Percentiles rank a stretch among this genome's conserved stretches.
phyloP scores from a whole-genome alignment of 2,888 invertebrate species.

The Mycalesis mineus region DNA sequence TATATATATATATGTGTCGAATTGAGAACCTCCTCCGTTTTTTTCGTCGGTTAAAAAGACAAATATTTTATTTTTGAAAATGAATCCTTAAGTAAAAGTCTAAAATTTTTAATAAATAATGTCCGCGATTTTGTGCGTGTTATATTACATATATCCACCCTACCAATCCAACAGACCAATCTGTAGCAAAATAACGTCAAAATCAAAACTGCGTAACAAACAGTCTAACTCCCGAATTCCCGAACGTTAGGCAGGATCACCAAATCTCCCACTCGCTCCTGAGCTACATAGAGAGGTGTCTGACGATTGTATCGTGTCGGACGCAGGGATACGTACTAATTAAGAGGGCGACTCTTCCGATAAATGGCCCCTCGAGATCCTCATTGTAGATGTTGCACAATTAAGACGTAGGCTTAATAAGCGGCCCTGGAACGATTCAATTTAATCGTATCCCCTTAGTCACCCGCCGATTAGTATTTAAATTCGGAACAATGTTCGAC shows the following conservation, averaged over 20 bases:
- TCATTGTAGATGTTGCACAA: constrained; percentile 50
- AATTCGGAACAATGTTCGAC: constrained; percentile 56
- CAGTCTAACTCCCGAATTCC: too few relatives aligned
- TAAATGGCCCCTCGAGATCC: constrained; percentile 40
- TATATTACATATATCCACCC: too few relatives aligned
- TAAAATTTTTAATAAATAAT: too few relatives aligned
- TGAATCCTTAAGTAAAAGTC: too few relatives aligned
- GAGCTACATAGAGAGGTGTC: constrained; percentile 55
- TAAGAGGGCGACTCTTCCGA: constrained; percentile 54
- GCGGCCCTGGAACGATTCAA: constrained; percentile 51
- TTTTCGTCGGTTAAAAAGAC: too few relatives aligned
- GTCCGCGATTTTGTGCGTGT: too few relatives aligned
- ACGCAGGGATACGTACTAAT: constrained; percentile 68
- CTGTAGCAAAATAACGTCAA: too few relatives aligned
- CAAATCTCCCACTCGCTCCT: neutral
- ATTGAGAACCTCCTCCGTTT: too few relatives aligned
- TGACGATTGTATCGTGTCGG: constrained; percentile 60
- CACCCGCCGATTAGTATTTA: constrained; percentile 59
- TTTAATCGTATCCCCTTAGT: constrained; percentile 55
- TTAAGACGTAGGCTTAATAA: constrained; percentile 60
- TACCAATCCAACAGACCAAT: too few relatives aligned
- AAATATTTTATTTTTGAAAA: too few relatives aligned
- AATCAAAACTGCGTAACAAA: too few relatives aligned
- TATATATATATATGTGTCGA: too few relatives aligned
- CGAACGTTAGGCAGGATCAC: neutral